phyloP scores from a whole-genome alignment of 1,140 invertebrate species.

The Philotrypesis tridentata region DNA sequence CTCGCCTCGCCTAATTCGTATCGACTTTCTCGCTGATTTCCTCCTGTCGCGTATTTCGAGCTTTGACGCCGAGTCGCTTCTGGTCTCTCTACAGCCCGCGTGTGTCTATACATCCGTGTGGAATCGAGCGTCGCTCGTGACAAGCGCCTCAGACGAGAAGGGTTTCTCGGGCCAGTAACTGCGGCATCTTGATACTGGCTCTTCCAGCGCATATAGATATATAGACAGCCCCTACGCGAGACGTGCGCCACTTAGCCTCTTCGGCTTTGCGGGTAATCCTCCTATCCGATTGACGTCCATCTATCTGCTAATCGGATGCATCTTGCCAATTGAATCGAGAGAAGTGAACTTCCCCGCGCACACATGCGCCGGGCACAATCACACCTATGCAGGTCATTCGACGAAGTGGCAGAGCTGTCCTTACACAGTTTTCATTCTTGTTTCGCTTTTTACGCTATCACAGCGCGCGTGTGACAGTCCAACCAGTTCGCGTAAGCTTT shows the following conservation, averaged over 20 bases:
- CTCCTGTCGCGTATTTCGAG: too few relatives aligned
- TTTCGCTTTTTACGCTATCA: too few relatives aligned
- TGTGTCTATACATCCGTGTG: neutral
- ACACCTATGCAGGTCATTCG: too few relatives aligned
- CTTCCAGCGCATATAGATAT: neutral
- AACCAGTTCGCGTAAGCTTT: too few relatives aligned
- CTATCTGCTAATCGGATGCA: conserved; percentile 45
- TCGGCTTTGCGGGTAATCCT: conserved; percentile 5
- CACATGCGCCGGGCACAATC: too few relatives aligned
- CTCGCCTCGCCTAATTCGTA: too few relatives aligned
- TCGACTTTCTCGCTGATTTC: too few relatives aligned
- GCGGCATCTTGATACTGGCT: neutral
- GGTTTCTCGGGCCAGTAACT: neutral
- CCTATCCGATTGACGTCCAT: conserved; percentile 32
- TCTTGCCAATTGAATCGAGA: conserved; percentile 44
- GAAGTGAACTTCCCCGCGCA: neutral
- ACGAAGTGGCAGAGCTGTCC: too few relatives aligned
- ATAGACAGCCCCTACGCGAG: conserved; percentile 1
- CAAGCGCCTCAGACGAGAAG: conserved; percentile 21
- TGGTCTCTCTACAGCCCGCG: neutral
- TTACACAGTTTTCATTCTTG: too few relatives aligned
- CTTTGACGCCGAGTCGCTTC: neutral
- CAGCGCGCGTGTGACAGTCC: too few relatives aligned
- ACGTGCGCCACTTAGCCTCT: conserved; percentile 17
- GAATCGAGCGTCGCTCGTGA: neutral